Percentiles rank a stretch among this genome's conserved stretches.
These are phyloP conservation scores for Micromussa lordhowensis DNA, from an alignment of 92 coral and sea anemone genomes.

Conservation along the genomic window DNA sequence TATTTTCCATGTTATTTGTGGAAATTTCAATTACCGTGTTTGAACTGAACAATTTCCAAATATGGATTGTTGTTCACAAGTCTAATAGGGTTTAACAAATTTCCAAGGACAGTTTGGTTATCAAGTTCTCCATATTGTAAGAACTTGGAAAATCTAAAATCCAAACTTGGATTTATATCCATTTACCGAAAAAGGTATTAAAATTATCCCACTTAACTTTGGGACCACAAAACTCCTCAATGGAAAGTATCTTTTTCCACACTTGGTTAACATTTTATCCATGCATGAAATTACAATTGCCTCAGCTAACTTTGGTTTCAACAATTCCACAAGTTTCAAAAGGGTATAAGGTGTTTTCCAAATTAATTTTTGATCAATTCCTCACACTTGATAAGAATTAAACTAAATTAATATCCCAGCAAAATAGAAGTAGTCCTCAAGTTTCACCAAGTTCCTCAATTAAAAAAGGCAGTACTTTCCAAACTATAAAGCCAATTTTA, in stretches of 20 bases:
- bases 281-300: too few relatives aligned
- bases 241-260: too few relatives aligned
- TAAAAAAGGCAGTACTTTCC: too few relatives aligned
- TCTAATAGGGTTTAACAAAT: not conserved
- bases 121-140: slow-evolving; percentile 18
- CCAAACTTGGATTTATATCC: slow-evolving; percentile 14
- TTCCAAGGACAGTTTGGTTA: not conserved
- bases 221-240: not conserved
- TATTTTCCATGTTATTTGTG: slow-evolving; percentile 11
- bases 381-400: too few relatives aligned
- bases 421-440: too few relatives aligned
- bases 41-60: not conserved
- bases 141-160: not conserved
- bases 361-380: too few relatives aligned
- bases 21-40: slow-evolving; percentile 1
- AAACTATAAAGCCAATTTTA: too few relatives aligned
- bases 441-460: too few relatives aligned
- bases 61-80: not conserved
- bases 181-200: slow-evolving; percentile 1
- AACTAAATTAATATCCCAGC: too few relatives aligned
- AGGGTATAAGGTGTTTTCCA: not conserved
- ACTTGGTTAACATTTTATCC: too few relatives aligned
- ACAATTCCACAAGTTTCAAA: not conserved
- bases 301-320: too few relatives aligned
- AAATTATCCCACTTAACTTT: slow-evolving; percentile 9